These are phyloP conservation scores for Platygyra sinensis DNA, from an alignment of 64 coral and sea anemone species.

Conservation along the genomic window DNA sequence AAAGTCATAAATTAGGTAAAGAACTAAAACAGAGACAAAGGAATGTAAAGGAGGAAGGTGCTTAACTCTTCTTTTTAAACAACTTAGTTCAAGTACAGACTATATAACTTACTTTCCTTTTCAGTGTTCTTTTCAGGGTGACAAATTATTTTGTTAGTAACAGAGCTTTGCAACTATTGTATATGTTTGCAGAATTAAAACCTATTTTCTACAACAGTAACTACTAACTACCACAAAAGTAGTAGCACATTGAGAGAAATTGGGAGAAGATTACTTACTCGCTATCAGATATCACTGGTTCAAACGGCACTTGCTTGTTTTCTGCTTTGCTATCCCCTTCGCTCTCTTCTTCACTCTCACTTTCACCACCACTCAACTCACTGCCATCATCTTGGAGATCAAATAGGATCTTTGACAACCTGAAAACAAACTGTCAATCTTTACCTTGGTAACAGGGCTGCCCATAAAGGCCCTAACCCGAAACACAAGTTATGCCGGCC, in stretches of 20 bases:
- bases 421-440: background rate
- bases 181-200: background rate
- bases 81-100: too few species aligned
- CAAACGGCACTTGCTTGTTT: background rate
- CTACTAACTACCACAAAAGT: background rate
- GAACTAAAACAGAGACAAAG: background rate
- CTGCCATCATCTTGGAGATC: constrained; percentile 13
- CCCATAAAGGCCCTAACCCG: too few species aligned
- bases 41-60: too few species aligned
- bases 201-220: background rate
- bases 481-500: too few species aligned
- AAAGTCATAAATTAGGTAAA: background rate
- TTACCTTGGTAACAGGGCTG: background rate
- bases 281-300: background rate
- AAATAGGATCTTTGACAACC: constrained; percentile 17
- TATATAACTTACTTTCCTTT: too few species aligned
- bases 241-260: background rate
- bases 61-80: too few species aligned
- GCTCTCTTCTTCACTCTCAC: background rate
- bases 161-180: background rate
- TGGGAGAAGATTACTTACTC: constrained; percentile 3
- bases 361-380: background rate
- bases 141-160: background rate
- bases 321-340: background rate
- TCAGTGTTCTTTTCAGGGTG: background rate